These are phyloP conservation scores for Drosophila kambysellisi DNA, from an alignment of 2,888 invertebrate species.

Conservation along the genomic window DNA sequence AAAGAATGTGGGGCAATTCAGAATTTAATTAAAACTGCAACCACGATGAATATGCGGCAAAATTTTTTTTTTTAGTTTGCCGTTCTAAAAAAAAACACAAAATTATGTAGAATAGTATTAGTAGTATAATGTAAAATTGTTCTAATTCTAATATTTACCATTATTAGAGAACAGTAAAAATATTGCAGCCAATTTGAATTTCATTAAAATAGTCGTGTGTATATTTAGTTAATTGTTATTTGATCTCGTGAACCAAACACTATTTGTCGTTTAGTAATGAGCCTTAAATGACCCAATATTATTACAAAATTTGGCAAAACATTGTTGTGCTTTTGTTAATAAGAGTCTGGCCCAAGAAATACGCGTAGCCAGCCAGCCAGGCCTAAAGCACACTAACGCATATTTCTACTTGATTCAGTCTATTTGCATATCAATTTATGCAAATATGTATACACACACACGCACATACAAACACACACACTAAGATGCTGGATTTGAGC, in stretches of 20 bases:
- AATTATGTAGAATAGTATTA: not conserved
- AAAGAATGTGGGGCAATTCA: not conserved
- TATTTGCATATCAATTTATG: constrained; percentile 6
- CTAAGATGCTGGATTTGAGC: not conserved
- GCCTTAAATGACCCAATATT: not conserved
- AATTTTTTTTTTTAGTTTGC: not conserved
- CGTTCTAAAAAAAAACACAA: not conserved
- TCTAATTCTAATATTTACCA: not conserved
- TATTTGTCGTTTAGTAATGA: not conserved
- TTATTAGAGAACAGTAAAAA: not conserved
- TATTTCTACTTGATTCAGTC: not conserved
- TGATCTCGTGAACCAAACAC: not conserved
- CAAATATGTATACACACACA: not conserved
- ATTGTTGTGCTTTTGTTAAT: not conserved
- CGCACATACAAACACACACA: not conserved
- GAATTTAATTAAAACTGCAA: not conserved
- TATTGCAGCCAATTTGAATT: not conserved
- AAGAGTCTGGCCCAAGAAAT: not conserved
- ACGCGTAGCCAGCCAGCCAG: not conserved
- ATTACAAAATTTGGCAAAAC: not conserved
- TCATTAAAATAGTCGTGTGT: not conserved
- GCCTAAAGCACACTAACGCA: not conserved
- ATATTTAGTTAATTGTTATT: too few relatives aligned
- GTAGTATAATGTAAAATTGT: not conserved
- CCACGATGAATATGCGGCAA: not conserved